These are phyloP conservation scores for Holothuria scabra DNA, from an alignment of 53 echinoderm and acorn worm species.

Conservation along the genomic window DNA sequence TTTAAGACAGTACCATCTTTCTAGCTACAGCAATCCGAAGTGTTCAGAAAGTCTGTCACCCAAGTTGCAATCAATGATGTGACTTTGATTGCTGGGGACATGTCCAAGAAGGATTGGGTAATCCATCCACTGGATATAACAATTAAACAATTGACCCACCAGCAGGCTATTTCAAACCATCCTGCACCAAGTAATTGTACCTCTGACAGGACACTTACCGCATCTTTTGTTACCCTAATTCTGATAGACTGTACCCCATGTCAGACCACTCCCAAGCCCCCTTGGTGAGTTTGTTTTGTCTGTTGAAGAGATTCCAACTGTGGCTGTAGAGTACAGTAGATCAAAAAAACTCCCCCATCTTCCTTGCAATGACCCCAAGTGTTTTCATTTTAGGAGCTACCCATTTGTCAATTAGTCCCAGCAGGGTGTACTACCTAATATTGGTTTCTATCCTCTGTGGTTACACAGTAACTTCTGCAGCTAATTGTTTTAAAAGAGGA, in stretches of 20 bases:
- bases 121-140: conserved; percentile 20
- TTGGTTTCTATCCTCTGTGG: not conserved
- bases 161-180: conserved; percentile 6
- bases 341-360: not conserved
- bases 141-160: conserved; percentile 45
- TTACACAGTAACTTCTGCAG: no score
- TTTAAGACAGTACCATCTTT: no score
- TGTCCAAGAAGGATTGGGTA: conserved; percentile 17
- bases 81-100: conserved; percentile 17
- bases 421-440: not conserved
- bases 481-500: no score
- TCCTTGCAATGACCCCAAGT: conserved; percentile 7
- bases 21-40: no score
- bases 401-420: conserved; percentile 18
- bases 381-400: conserved; percentile 6
- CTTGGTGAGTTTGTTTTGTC: conserved; percentile 37
- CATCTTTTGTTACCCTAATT: conserved; percentile 30
- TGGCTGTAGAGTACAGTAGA: not conserved
- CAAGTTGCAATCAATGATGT: not conserved
- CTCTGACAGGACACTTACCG: not conserved
- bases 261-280: conserved; percentile 2
- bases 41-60: no score
- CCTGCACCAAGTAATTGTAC: not conserved
- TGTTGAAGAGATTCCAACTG: conserved; percentile 26
- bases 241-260: conserved; percentile 25